Conservation (phyloP, 1,140 invertebrate species). For the Harpegnathos saltator region DNA sequence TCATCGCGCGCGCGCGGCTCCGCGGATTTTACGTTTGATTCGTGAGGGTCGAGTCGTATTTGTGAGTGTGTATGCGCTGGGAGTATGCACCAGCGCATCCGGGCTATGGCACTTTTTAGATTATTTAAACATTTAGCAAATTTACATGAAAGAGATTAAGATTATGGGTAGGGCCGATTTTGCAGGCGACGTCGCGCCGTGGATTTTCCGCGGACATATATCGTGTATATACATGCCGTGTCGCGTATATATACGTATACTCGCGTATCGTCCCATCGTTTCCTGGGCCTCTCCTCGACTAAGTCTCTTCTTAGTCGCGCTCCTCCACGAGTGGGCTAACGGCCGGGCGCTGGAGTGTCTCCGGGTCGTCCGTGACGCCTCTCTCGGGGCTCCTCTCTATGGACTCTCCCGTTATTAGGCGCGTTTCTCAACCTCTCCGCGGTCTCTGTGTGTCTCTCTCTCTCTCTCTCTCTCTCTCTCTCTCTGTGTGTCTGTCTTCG, state of each 20-base stretch:
- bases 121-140: slow-evolving; percentile 87
- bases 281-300: slow-evolving; percentile 45
- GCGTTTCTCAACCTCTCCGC: no score
- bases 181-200: slow-evolving; percentile 69
- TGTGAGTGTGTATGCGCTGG: slow-evolving; percentile 87
- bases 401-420: slow-evolving; percentile 30
- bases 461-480: background rate
- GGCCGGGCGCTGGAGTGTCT: slow-evolving; percentile 14
- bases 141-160: slow-evolving; percentile 87
- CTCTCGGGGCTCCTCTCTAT: background rate
- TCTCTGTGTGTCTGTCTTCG: background rate
- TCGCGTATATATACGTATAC: slow-evolving; percentile 19
- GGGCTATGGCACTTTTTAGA: slow-evolving; percentile 87
- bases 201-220: slow-evolving; percentile 48
- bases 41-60: slow-evolving; percentile 86
- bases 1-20: slow-evolving; percentile 14
- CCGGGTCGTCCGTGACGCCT: slow-evolving; percentile 49
- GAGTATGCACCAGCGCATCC: slow-evolving; percentile 87
- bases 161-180: slow-evolving; percentile 83
- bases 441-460: slow-evolving; percentile 1
- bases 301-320: slow-evolving; percentile 2
- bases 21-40: slow-evolving; percentile 81
- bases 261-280: background rate
- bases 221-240: slow-evolving; percentile 36
- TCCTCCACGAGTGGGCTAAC: slow-evolving; percentile 42